Evolutionary conservation across 2,797 vertebrate genomes (phyloP), one percentile per base, ranked within the genome.

Genomic region (Onychomys leucogaster): DNA sequence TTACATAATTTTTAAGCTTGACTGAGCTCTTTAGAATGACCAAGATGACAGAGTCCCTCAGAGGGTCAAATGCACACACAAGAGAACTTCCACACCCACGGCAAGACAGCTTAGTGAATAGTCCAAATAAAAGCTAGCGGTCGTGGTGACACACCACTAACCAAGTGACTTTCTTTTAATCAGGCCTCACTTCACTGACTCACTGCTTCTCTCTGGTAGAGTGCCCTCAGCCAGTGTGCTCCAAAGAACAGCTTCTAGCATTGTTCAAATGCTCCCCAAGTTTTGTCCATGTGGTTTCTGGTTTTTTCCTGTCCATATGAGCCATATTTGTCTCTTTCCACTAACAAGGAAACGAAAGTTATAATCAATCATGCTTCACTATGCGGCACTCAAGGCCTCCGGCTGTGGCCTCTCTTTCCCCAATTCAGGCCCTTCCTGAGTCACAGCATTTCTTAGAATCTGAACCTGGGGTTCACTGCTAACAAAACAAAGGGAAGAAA

Each of bases 391-490:
- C 75, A 37, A 93, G 41, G 78, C 81, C 76, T 78, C 94, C 2
- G 12, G 29, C 37, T 80, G n/a, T 34, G 16, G 76, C 49, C 69
- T 76, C 25, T 86, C 57, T n/a, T 78, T 73, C 67, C 43, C 80
- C 19, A 23, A 95, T 55, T 89, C 61, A 87, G 69, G 75, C 16
- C 59, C n/a, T 95, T 94, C 82, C 69, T 4, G 2, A 84, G 49
- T 88, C 92, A 57, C 61, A 84, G 0, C n/a, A 78, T 32, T 93
- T 94, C 85, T 95, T 83, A 83, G 87, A 90, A 75, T 86, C 8
- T 1, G 12, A 94, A 21, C 59, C 37, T 1, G 57, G 61, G 57
- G 82, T 69, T 63, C 78, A 85, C 16, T 61, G 59, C 55, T 90
- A 57, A 90, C n/a, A 6, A 25, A 67, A 1, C 5, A 8, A 29